These are phyloP conservation scores for Keiferia lycopersicella DNA, from an alignment of 2,888 invertebrate genomes.

Conservation along the genomic window DNA sequence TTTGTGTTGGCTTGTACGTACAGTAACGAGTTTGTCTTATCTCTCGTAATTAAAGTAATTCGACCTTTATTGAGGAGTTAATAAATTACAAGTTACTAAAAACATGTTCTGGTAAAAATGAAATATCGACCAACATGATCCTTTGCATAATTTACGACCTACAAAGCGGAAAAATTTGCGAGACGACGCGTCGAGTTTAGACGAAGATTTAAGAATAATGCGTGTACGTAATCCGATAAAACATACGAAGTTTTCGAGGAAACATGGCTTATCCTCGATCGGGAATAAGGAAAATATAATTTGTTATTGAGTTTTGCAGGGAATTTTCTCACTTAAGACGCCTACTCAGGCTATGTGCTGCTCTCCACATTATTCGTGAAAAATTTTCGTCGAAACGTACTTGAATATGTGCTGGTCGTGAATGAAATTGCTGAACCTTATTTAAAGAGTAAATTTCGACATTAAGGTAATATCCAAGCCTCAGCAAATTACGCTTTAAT, in stretches of 20 bases:
- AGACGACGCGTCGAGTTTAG: neutral
- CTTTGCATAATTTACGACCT: neutral
- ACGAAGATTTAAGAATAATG: neutral
- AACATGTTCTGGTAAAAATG: neutral
- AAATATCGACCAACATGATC: neutral
- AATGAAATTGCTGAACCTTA: too few species aligned
- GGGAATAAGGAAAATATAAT: neutral
- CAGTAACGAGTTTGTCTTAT: too few species aligned
- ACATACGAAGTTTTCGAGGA: neutral
- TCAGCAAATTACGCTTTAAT: too few species aligned
- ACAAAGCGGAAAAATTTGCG: neutral
- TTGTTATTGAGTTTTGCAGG: neutral
- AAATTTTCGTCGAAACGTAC: too few species aligned
- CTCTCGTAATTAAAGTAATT: too few species aligned
- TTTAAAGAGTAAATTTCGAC: too few species aligned
- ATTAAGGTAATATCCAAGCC: too few species aligned
- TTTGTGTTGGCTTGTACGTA: too few species aligned
- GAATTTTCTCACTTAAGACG: neutral
- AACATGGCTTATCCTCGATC: neutral
- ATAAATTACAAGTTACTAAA: neutral
- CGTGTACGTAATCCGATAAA: slow-evolving; percentile 6
- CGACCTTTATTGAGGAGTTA: too few species aligned
- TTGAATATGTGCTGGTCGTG: too few species aligned
- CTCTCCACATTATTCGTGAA: too few species aligned
- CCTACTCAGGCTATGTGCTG: too few species aligned